A percentile compares a stretch with the other conserved stretches of the same genome.
Conservation (phyloP, 2,888 invertebrate genomes). For the Lucinisca nassula region DNA sequence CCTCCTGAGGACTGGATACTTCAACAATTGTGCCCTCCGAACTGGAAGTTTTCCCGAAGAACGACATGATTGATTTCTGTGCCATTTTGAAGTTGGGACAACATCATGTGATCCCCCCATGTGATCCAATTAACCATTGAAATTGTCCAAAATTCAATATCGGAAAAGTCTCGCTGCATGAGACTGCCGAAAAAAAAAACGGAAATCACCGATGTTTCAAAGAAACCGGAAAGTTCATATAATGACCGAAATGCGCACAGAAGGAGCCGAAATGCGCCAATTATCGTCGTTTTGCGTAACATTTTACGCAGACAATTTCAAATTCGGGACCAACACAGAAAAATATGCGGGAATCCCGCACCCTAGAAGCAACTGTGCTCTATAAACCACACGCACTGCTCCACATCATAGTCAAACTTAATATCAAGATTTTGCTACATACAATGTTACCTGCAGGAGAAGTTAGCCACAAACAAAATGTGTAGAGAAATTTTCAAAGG, state of each 20-base stretch:
- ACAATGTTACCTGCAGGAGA: too few species aligned
- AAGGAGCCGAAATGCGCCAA: too few species aligned
- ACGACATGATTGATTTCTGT: not conserved
- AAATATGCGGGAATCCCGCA: too few species aligned
- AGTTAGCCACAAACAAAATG: too few species aligned
- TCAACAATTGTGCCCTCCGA: not conserved
- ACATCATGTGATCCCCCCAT: not conserved
- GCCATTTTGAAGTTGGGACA: not conserved
- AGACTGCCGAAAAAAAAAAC: not conserved
- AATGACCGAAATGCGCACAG: not conserved
- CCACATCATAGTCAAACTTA: too few species aligned
- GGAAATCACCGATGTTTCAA: not conserved
- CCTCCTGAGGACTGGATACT: not conserved
- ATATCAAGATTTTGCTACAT: too few species aligned
- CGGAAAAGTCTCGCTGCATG: not conserved
- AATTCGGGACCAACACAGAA: too few species aligned
- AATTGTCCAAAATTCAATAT: not conserved
- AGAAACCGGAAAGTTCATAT: not conserved
- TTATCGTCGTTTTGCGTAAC: too few species aligned
- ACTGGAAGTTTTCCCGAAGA: not conserved
- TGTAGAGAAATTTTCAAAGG: too few species aligned
- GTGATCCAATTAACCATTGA: not conserved
- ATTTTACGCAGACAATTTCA: too few species aligned
- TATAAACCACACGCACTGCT: too few species aligned
- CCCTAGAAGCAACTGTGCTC: too few species aligned